phyloP scores from a whole-genome alignment of 2,888 invertebrate species.

The Apodemia zela region DNA sequence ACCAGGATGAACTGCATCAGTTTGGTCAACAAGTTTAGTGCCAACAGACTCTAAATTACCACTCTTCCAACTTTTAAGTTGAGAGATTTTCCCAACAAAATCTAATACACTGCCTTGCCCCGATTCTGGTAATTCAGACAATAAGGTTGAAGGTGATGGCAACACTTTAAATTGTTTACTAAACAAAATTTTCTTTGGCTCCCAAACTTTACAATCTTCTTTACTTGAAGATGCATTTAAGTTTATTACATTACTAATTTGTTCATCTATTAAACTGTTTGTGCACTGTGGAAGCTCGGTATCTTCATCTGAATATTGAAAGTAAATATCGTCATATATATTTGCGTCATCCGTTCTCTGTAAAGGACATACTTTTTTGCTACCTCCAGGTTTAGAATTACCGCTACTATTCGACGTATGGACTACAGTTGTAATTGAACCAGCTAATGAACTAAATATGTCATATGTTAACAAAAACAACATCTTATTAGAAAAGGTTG shows the following conservation, averaged over 20 bases:
- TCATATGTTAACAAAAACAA: constrained; percentile 85
- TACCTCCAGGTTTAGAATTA: constrained; percentile 74
- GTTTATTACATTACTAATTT: constrained; percentile 77
- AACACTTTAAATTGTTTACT: constrained; percentile 58
- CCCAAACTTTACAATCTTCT: constrained; percentile 67
- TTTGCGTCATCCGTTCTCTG: constrained; percentile 59
- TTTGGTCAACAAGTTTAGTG: constrained; percentile 65
- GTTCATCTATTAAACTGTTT: constrained; percentile 64
- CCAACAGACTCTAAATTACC: constrained; percentile 60
- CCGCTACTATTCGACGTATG: constrained; percentile 68
- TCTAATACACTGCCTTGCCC: constrained; percentile 62
- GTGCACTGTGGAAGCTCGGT: constrained; percentile 76
- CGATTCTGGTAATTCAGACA: constrained; percentile 60
- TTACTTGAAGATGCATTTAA: constrained; percentile 72
- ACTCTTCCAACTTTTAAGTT: constrained; percentile 69
- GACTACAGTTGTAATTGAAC: constrained; percentile 67
- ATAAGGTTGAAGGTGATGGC: constrained; percentile 52
- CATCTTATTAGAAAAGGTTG: constrained; percentile 60
- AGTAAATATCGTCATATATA: constrained; percentile 72
- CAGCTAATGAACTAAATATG: constrained; percentile 81
- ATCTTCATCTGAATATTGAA: constrained; percentile 81
- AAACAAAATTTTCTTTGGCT: constrained; percentile 62
- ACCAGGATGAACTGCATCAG: constrained; percentile 60
- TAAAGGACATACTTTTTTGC: constrained; percentile 71
- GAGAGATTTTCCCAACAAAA: constrained; percentile 67